Conservation (phyloP, 2,888 invertebrate species). For the Villa cingulata region DNA sequence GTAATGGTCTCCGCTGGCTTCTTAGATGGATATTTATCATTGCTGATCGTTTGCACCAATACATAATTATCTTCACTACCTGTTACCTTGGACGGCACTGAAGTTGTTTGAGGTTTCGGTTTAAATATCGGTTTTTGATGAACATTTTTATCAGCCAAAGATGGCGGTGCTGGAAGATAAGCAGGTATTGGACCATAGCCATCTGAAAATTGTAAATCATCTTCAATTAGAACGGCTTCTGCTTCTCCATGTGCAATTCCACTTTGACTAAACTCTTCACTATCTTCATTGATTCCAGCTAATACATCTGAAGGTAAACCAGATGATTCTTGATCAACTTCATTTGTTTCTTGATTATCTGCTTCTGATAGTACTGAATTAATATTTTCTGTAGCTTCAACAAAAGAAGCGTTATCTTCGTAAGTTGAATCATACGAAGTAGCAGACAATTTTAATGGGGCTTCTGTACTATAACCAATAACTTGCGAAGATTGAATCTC, state of each 20-base stretch:
- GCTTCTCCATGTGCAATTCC: constrained; percentile 46
- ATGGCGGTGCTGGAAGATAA: constrained; percentile 22
- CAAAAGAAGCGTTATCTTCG: constrained; percentile 6
- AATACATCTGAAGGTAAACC: neutral
- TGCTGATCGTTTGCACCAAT: constrained; percentile 22
- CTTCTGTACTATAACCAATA: constrained; percentile 26
- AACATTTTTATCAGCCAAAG: constrained; percentile 25
- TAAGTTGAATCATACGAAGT: neutral
- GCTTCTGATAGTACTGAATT: constrained; percentile 26
- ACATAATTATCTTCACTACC: constrained; percentile 37
- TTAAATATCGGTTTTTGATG: constrained; percentile 42
- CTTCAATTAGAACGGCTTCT: constrained; percentile 49
- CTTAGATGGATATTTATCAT: constrained; percentile 13
- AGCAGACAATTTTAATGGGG: constrained; percentile 28
- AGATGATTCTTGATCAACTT: neutral
- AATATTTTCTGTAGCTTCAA: constrained; percentile 28
- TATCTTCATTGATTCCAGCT: neutral
- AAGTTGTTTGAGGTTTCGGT: constrained; percentile 37
- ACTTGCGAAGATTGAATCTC: neutral
- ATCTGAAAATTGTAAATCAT: constrained; percentile 39
- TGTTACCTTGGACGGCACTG: constrained; percentile 37
- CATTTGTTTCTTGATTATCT: neutral
- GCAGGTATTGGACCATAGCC: constrained; percentile 39
- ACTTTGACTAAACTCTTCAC: constrained; percentile 36
- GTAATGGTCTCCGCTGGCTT: constrained; percentile 19